These are phyloP conservation scores for Aramus guarauna DNA, from an alignment of 2,113 vertebrate genomes.

Conservation along the genomic window DNA sequence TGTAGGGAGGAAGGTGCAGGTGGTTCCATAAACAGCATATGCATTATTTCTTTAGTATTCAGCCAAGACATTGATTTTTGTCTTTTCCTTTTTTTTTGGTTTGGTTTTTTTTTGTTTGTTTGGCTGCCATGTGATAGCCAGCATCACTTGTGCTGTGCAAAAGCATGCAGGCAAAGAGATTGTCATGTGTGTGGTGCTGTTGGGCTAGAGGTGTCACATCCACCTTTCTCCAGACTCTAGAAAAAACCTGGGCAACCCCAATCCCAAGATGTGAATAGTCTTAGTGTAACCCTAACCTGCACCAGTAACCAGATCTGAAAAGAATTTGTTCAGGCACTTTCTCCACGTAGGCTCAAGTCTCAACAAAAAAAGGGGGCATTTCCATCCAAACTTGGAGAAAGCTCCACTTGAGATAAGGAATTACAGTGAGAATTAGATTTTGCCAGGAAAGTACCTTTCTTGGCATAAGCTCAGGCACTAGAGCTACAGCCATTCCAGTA, in stretches of 20 bases:
- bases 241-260: background rate
- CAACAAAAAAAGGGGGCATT: background rate
- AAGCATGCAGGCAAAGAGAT: background rate
- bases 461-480: background rate
- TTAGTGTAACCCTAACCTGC: background rate
- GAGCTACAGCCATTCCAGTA: background rate
- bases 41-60: background rate
- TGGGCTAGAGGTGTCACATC: background rate
- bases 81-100: background rate
- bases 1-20: background rate
- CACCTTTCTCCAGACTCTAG: background rate
- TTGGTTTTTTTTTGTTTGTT: background rate
- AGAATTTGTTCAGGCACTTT: background rate
- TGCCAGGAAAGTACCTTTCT: background rate
- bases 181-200: background rate
- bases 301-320: background rate
- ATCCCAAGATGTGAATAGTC: background rate
- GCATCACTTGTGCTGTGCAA: background rate
- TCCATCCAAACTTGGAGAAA: background rate
- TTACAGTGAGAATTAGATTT: background rate
- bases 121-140: background rate
- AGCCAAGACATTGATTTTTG: background rate
- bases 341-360: background rate
- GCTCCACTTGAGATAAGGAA: background rate
- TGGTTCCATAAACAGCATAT: background rate